phyloP scores from a whole-genome alignment of 1,140 invertebrate species.

The Penaeus japonicus region DNA sequence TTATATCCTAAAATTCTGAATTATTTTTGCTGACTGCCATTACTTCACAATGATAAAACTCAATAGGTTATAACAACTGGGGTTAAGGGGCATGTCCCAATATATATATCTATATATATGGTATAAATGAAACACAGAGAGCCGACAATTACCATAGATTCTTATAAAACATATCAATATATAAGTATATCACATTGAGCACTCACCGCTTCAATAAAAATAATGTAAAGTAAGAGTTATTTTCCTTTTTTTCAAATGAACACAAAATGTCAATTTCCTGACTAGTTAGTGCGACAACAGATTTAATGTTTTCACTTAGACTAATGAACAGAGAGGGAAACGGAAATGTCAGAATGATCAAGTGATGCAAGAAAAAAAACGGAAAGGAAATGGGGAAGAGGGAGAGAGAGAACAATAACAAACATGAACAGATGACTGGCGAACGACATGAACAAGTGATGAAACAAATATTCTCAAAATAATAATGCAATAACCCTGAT shows the following conservation, averaged over 20 bases:
- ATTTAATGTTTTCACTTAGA: background rate
- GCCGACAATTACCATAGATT: slow-evolving; percentile 26
- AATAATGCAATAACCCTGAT: too few relatives aligned
- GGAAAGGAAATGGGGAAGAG: too few relatives aligned
- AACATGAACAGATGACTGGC: too few relatives aligned
- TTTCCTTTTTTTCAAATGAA: background rate
- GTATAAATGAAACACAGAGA: background rate
- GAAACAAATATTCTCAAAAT: too few relatives aligned
- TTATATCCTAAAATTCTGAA: too few relatives aligned
- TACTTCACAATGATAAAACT: background rate
- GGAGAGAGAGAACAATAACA: too few relatives aligned
- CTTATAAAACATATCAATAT: slow-evolving; percentile 40
- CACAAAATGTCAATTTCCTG: background rate
- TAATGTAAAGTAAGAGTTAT: background rate
- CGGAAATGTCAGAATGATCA: background rate
- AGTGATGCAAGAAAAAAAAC: background rate
- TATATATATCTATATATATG: background rate
- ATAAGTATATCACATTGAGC: slow-evolving; percentile 39
- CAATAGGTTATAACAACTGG: background rate
- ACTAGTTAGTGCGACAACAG: slow-evolving; percentile 18
- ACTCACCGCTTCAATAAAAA: slow-evolving; percentile 34
- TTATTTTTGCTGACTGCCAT: too few relatives aligned
- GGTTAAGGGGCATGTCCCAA: background rate
- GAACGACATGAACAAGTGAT: too few relatives aligned
- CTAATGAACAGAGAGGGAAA: background rate